phyloP scores from a whole-genome alignment of 2,797 vertebrate genomes.

The Thripadectes ignobilis region DNA sequence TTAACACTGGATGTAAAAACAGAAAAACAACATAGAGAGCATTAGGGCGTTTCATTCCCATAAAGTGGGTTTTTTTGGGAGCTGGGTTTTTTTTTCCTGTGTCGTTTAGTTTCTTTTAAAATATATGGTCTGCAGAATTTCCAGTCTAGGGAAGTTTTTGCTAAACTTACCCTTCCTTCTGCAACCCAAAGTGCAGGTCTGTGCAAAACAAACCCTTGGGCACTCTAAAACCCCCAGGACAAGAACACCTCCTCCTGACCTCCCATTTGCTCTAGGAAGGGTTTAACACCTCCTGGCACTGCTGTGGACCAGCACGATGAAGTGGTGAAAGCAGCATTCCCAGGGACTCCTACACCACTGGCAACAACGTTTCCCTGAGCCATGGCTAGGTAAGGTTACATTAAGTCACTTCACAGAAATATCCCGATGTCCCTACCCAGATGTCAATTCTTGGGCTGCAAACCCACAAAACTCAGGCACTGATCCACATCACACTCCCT shows the following conservation, averaged over 20 bases:
- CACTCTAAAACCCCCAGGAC: neutral
- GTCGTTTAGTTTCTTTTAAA: neutral
- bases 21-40: neutral
- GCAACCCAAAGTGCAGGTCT: neutral
- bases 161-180: neutral
- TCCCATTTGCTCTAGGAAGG: neutral
- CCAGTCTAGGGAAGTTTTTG: neutral
- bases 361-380: neutral
- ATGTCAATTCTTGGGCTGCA: neutral
- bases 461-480: neutral
- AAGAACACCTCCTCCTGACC: neutral
- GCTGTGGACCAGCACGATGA: neutral
- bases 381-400: neutral
- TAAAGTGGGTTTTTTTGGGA: accelerated
- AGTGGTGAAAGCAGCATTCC: neutral
- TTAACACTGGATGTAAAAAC: conserved; percentile 77
- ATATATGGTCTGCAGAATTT: neutral
- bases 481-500: neutral
- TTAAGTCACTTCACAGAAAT: neutral
- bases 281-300: neutral
- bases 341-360: neutral
- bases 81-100: neutral
- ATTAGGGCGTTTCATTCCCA: neutral
- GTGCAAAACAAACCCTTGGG: neutral
- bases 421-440: neutral